Percentiles rank a stretch among this genome's conserved stretches.
Evolutionary conservation across 2,113 vertebrate species (phyloP).

Genomic region (Corythornis vintsioides): DNA sequence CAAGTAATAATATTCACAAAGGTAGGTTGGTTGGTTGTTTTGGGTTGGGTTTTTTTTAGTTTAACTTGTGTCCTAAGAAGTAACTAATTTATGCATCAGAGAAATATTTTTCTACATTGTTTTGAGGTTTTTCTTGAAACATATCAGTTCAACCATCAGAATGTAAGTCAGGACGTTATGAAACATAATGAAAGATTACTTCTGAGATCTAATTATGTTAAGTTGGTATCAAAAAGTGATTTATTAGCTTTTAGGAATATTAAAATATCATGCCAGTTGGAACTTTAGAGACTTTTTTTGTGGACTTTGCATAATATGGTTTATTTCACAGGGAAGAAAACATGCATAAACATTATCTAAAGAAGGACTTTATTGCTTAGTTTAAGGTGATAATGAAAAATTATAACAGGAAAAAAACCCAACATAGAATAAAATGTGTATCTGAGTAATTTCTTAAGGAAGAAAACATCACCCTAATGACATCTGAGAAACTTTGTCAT

Average conservation of each 20-base stretch:
- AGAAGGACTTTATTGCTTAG: neutral
- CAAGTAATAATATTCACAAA: neutral
- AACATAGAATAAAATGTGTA: neutral
- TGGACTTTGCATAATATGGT: neutral
- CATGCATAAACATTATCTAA: neutral
- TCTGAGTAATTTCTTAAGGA: neutral
- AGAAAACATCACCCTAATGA: neutral
- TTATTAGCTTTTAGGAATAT: neutral
- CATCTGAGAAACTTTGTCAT: neutral
- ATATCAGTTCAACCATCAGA: neutral
- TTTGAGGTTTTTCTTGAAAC: neutral
- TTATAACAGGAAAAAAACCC: neutral
- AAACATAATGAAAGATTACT: neutral
- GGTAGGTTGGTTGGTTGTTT: neutral
- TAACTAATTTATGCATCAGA: neutral
- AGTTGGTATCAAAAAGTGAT: rapidly evolving
- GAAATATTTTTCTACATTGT: neutral
- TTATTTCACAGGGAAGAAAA: neutral
- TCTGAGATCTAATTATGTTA: neutral
- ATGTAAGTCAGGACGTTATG: neutral
- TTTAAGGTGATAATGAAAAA: neutral
- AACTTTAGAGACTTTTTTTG: neutral
- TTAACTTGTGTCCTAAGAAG: neutral
- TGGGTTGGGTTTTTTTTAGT: neutral
- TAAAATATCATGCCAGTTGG: neutral